phyloP scores from a whole-genome alignment of 2,113 vertebrate genomes.

The Centropus bengalensis region DNA sequence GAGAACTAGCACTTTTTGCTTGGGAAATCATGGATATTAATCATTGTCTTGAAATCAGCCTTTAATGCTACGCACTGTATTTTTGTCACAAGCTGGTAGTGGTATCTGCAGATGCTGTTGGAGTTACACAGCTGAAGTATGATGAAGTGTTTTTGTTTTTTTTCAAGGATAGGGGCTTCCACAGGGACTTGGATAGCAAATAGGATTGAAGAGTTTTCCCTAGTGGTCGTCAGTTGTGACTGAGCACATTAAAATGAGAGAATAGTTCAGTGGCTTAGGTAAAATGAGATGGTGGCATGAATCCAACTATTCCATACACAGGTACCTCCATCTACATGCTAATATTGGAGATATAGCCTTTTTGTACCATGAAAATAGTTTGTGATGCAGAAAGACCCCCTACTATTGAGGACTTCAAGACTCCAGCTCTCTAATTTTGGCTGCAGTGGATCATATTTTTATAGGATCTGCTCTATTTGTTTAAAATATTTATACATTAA shows the following conservation, averaged over 20 bases:
- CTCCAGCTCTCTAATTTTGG: not conserved
- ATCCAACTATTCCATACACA: not conserved
- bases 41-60: conserved; percentile 26
- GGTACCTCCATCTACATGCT: not conserved
- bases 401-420: not conserved
- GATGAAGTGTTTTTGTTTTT: conserved; percentile 17
- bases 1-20: conserved; percentile 20
- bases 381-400: not conserved
- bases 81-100: conserved; percentile 19
- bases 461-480: not conserved
- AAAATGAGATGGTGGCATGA: conserved; percentile 29
- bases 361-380: not conserved
- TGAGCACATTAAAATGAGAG: conserved; percentile 41
- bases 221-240: not conserved
- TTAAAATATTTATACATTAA: not conserved
- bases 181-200: conserved; percentile 11
- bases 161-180: conserved; percentile 32
- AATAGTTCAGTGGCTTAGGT: conserved; percentile 29
- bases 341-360: not conserved
- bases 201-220: conserved; percentile 33
- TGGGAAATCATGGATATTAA: conserved; percentile 19
- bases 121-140: not conserved
- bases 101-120: not conserved
- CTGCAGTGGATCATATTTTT: not conserved
- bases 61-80: conserved; percentile 3